These are phyloP conservation scores for Microctonus aethiopoides DNA, from an alignment of 2,888 invertebrate genomes.

Conservation along the genomic window DNA sequence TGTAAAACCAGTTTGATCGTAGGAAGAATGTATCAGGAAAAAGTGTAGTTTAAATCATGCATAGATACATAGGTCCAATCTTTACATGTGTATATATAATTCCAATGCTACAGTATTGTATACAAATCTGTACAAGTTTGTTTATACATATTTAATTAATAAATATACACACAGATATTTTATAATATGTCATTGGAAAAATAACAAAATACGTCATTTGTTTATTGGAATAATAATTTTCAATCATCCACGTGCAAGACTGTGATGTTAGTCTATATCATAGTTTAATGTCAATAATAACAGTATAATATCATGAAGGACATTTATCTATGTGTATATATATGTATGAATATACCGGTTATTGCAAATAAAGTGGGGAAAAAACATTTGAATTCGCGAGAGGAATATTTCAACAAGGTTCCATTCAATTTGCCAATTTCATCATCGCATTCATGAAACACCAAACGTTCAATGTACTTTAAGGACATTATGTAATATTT, in stretches of 20 bases:
- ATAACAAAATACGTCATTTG: not conserved
- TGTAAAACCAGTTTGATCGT: conserved; percentile 55
- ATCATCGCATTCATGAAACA: not conserved
- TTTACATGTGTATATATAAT: not conserved
- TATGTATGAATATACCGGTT: too few relatives aligned
- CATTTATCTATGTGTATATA: too few relatives aligned
- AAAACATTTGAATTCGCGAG: not conserved
- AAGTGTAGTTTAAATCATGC: not conserved
- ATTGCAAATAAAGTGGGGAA: not conserved
- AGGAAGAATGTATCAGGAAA: conserved; percentile 6
- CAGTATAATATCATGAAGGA: not conserved
- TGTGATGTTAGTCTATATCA: not conserved
- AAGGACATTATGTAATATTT: too few relatives aligned
- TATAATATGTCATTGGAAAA: not conserved
- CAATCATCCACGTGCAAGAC: not conserved
- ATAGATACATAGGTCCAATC: not conserved
- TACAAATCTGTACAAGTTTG: too few relatives aligned
- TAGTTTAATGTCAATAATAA: not conserved
- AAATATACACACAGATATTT: too few relatives aligned
- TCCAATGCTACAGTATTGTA: not conserved
- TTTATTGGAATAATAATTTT: not conserved
- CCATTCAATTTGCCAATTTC: not conserved
- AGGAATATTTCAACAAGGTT: conserved; percentile 1
- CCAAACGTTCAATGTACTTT: not conserved
- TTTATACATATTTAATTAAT: too few relatives aligned